phyloP scores from a whole-genome alignment of 1,140 invertebrate genomes.

The Diorhabda sublineata region DNA sequence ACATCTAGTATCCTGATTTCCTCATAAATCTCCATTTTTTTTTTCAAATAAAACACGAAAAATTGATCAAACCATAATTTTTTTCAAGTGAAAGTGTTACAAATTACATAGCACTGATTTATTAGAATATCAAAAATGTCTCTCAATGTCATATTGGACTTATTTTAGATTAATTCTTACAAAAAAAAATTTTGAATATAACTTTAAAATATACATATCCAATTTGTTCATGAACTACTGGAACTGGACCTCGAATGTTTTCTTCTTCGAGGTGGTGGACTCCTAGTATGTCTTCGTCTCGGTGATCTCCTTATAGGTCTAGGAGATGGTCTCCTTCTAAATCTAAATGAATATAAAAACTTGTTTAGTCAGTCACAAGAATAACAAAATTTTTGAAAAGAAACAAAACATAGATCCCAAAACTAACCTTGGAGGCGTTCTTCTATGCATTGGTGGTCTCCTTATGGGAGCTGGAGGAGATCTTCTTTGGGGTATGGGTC shows the following conservation, averaged over 20 bases:
- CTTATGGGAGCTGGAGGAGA: constrained; percentile 54
- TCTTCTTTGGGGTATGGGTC: constrained; percentile 60
- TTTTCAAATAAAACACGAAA: no score
- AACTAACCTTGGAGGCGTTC: constrained; percentile 43
- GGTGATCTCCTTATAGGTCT: constrained; percentile 51
- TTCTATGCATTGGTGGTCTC: constrained; percentile 43
- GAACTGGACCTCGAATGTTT: constrained; percentile 77
- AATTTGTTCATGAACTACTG: constrained; percentile 61
- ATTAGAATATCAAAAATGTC: no score
- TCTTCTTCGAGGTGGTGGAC: constrained; percentile 61
- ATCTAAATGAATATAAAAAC: constrained; percentile 35
- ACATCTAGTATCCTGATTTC: no score
- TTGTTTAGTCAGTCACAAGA: background rate
- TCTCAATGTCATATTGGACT: no score
- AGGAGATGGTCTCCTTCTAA: constrained; percentile 61
- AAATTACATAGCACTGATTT: no score
- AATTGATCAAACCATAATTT: no score
- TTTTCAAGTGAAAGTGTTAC: no score
- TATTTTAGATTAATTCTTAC: no score
- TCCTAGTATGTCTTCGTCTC: constrained; percentile 57
- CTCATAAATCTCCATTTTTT: no score
- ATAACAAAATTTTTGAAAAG: background rate
- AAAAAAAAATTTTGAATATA: no score
- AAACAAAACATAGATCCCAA: background rate
- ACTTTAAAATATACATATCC: no score